Evolutionary conservation across 2,888 invertebrate species (phyloP), one percentile per base, ranked within the genome.

Genomic region (Podabrus alpinus): DNA sequence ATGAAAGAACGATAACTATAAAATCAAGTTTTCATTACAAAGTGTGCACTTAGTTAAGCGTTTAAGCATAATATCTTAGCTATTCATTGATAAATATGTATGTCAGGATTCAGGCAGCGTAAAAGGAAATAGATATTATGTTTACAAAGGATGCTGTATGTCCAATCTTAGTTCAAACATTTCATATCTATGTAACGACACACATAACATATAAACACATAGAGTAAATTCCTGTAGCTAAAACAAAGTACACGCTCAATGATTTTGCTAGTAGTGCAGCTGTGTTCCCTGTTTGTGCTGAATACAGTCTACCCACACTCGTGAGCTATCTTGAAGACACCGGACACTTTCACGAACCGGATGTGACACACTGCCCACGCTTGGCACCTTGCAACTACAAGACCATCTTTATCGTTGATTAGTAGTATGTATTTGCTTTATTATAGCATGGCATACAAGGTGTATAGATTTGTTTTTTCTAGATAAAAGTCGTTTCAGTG

Each of bases 321-420:
- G 67, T 68, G 73, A 15, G 74, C 59, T 77, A 75, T 77, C 78
- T 77, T 60, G 66, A 74, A 69, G 70, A 74, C 60, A 77, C 75
- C 74, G 72, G 77, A 71, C 75, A 73, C 72, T 71, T 75, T 78
- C 75, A 69, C 62, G 71, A 72, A 76, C 78, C 77, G 78, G 78
- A 78, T 77, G 75, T 78, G 75, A 75, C 62, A 72, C 72, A 69
- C 76, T 64, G 72, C 77, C 77, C 60, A 75, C 75, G 75, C 74
- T 76, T 67, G 61, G 24, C 77, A 76, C 73, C 78, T 75, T 77
- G 75, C 73, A 70, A 29, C 24, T 68, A 21, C 59, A 16, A 68
- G 19, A 17, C 62, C 29, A 10, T 71, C 25, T 71, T 25, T 16
- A 70, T 21, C 25, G 24, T 25, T 61, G 62, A 16, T 70, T 61